Conservation (phyloP, 2,888 invertebrate genomes). For the Seladonia tumulorum region DNA sequence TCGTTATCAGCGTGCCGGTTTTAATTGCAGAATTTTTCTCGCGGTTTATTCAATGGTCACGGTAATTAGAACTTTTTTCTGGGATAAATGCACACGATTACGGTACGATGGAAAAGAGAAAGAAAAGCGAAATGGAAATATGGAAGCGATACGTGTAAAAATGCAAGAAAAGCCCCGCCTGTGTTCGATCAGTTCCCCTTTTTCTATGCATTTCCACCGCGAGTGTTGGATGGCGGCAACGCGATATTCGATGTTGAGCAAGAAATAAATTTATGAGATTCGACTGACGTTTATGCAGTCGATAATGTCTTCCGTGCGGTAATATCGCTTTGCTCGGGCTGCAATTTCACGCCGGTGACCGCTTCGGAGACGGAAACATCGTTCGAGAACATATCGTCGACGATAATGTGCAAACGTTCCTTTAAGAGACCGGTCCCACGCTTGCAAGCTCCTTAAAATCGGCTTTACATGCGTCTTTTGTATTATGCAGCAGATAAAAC, state of each 20-base stretch:
- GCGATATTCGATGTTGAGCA: constrained; percentile 10
- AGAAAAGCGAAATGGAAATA: neutral
- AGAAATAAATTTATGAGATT: constrained; percentile 49
- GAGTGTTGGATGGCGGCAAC: neutral
- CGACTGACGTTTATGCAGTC: constrained; percentile 45
- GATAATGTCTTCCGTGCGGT: constrained; percentile 46
- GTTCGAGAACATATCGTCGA: constrained; percentile 26
- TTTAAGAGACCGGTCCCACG: constrained; percentile 8
- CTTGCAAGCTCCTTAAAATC: constrained; percentile 41
- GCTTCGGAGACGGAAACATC: constrained; percentile 24
- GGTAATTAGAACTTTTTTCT: neutral
- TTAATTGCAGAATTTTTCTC: neutral
- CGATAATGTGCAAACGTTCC: constrained; percentile 30
- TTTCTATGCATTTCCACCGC: neutral
- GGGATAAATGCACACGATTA: neutral
- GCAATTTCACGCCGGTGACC: constrained; percentile 42
- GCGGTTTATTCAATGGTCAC: neutral
- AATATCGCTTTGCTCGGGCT: constrained; percentile 38
- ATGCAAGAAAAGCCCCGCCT: neutral
- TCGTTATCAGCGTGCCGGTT: neutral
- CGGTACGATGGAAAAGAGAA: neutral
- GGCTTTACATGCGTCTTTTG: constrained; percentile 20
- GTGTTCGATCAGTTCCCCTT: neutral
- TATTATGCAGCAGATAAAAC: constrained; percentile 7
- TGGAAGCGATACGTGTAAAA: neutral